Evolutionary conservation across 2,888 invertebrate species (phyloP).

Genomic region (Tetragnatha montana): DNA sequence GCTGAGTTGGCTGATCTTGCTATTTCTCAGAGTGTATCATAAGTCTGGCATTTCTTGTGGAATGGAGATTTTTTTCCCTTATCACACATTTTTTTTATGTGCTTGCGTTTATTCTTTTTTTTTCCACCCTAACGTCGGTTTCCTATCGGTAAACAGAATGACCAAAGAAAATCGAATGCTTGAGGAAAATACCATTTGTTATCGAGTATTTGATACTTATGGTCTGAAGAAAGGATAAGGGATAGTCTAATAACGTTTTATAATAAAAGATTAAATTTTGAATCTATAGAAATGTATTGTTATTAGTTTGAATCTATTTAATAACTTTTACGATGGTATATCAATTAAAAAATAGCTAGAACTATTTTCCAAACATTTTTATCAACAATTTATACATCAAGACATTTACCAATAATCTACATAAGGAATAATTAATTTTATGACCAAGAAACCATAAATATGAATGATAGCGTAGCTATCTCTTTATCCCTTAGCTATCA

Average conservation of each 20-base stretch:
- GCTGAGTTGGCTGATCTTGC: constrained; percentile 9
- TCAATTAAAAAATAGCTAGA: no score
- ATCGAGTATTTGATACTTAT: neutral
- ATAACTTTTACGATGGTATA: no score
- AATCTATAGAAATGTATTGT: no score
- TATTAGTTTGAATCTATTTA: no score
- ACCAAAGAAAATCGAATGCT: neutral
- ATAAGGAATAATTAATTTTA: no score
- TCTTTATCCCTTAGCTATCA: no score
- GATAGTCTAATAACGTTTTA: neutral
- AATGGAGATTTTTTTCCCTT: neutral
- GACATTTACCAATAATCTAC: no score
- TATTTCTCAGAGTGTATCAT: neutral
- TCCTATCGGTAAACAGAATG: neutral
- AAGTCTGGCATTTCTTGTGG: neutral
- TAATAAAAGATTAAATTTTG: no score
- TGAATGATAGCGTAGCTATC: no score
- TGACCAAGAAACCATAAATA: no score
- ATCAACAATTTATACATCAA: no score
- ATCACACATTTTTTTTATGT: neutral
- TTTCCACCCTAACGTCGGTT: neutral
- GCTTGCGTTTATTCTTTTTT: neutral
- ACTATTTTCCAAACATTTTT: no score
- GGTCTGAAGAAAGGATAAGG: neutral
- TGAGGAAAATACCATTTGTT: neutral